Base-by-base conservation (phyloP, 1,140 invertebrate genomes). In the Drosophila murphyi region DNA sequence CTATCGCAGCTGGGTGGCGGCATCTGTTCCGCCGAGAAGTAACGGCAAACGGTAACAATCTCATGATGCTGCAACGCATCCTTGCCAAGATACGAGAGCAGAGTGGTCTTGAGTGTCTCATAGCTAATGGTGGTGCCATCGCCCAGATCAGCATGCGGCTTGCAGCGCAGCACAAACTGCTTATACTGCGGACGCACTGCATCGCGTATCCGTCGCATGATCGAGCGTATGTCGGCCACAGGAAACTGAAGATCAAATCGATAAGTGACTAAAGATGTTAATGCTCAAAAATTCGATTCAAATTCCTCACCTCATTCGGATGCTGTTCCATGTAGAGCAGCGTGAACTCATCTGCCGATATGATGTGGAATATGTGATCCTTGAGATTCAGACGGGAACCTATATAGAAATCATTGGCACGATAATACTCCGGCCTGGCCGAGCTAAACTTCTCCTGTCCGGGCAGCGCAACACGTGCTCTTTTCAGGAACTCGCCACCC, bases 281-380 rank as follows among this genome's bases (percentile, higher is more conserved):
- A 35, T 35, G 7, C 2, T 20, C 12, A 12, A 4, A 12, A 4
- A 4, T n/a, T 5, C 0, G 4, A 43, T 1, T 35, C 28, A 32
- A 37, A 3, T 6, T 43, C 10, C 57, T 57, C 83, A 97, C 97
- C 94, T 97, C 94, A 72, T 95, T 86, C 63, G 94, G 91, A 93
- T 97, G 93, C n/a, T 95, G 85, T 92, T 98, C 97, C 97, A 98
- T 97, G 91, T 97, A 98, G 50, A 95, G 94, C 60, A 97, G 93
- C 3, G 96, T 95, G 92, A 97, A 98, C 89, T 98, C 96, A 92
- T 98, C 97, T 5, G 97, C 96, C 34, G 95, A 95, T 20, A 95
- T 93, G 4, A 98, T 92, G 63, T 96, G 86, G 91, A 98, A 98
- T 10, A 95, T 93, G 91, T 97, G 97, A 79, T 95, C 94, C 91